Base-by-base conservation (phyloP, 2,797 vertebrate genomes). In the Labroides dimidiatus region DNA sequence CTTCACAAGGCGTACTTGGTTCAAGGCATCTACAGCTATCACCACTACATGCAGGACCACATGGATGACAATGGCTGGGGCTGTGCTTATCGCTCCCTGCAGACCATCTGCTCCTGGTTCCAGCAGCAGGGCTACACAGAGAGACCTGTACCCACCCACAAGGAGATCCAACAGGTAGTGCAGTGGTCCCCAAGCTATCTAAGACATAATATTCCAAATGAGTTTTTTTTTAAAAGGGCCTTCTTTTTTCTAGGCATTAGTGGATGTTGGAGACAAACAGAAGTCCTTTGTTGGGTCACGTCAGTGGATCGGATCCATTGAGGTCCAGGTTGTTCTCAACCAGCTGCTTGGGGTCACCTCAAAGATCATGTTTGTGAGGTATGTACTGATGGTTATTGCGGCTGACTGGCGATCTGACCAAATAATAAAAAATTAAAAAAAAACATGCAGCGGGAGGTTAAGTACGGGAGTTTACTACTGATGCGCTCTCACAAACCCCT, bases 91-190 rank as follows among this genome's bases (percentile, higher is more conserved):
- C 95, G 98, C 7, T 99, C 98, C 16, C 85, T 99, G 48, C 98
- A 99, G 89, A 99, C 97, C 1, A 93, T 99, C 92, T 98, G 96
- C 84, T 99, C 98, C 43, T 99, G 98, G 98, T 98, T 98, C 92
- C 94, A 51, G 85, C 95, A 97, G 68, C 98, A 99, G 67, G 98
- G 96, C 30, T 98, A 96, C 16, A 66, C 90, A 0, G 95, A 97
- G 16, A 85, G 36, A 2, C 1, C 88, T 12, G 86, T 98, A 58
- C 98, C 97, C 21, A 95, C 95, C 57, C 98, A 99, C 87, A 96
- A 80, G 70, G 95, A 98, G 73, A 99, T 99, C 64, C 98, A 99
- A 54, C 96, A 98, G 96, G 98, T 80, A 30, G 14, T 42, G 39
- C 96, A 14, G 6, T 16, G 19, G 21, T 6, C 8, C 41, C 49